phyloP scores from a whole-genome alignment of 2,888 invertebrate species.

The Platypus cylindrus region DNA sequence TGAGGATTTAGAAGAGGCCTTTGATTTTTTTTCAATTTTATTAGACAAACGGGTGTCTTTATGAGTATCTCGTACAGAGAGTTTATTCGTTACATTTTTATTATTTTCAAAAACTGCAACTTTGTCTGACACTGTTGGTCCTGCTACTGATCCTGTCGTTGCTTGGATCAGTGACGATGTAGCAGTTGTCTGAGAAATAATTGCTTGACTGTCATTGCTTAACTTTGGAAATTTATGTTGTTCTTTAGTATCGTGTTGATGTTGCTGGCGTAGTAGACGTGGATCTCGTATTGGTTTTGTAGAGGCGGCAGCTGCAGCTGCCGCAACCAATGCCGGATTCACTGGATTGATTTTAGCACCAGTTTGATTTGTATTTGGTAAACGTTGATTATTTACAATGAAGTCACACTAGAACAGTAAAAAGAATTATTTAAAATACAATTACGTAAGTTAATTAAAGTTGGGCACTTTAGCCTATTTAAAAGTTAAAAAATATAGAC shows the following conservation, averaged over 20 bases:
- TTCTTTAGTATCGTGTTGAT: conserved; percentile 3
- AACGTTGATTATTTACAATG: conserved; percentile 15
- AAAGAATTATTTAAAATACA: conserved; percentile 7
- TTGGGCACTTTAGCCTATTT: too few relatives aligned
- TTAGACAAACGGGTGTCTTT: conserved; percentile 34
- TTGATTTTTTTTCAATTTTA: conserved; percentile 29
- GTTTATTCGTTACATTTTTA: conserved; percentile 35
- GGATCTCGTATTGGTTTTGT: conserved; percentile 33
- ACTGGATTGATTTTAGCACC: conserved; percentile 43
- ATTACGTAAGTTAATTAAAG: too few relatives aligned
- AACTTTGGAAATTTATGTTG: conserved; percentile 16
- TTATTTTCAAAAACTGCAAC: conserved; percentile 29
- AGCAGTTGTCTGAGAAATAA: conserved; percentile 9
- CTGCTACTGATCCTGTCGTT: background rate
- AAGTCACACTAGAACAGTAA: background rate
- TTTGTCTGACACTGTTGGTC: conserved; percentile 24
- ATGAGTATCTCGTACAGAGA: conserved; percentile 31
- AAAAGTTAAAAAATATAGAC: conserved; percentile 6
- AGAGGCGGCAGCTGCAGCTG: too few relatives aligned
- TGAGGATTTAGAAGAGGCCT: conserved; percentile 23
- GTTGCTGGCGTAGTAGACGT: conserved; percentile 20
- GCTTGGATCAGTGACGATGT: conserved; percentile 10
- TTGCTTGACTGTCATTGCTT: conserved; percentile 1
- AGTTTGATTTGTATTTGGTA: conserved; percentile 7
- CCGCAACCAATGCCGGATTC: conserved; percentile 31